A percentile compares a stretch with the other conserved stretches of the same genome.
These are phyloP conservation scores for Bhutanitis thaidina DNA, from an alignment of 2,888 invertebrate genomes.

Conservation along the genomic window DNA sequence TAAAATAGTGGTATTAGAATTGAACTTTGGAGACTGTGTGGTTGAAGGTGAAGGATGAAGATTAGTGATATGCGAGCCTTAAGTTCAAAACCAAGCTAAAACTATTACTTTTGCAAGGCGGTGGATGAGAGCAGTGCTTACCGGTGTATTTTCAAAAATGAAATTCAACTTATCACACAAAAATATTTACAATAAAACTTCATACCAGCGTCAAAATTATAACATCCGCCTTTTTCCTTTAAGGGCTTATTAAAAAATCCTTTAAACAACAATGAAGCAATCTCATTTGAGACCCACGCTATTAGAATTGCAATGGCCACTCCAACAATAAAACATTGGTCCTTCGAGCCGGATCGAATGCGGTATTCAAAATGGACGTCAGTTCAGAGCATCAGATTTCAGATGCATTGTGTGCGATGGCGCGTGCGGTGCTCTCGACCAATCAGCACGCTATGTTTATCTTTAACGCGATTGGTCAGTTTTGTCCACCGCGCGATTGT, in stretches of 20 bases:
- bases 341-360: slow-evolving; percentile 39
- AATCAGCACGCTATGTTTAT: slow-evolving; percentile 29
- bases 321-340: slow-evolving; percentile 26
- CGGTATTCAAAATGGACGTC: slow-evolving; percentile 35
- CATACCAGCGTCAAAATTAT: background rate
- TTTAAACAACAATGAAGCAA: slow-evolving; percentile 8
- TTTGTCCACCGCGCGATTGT: slow-evolving; percentile 30
- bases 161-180: too few species aligned
- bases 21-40: too few species aligned
- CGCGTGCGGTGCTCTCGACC: slow-evolving; percentile 40
- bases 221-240: slow-evolving; percentile 5
- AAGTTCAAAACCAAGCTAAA: too few species aligned
- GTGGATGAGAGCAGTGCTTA: too few species aligned
- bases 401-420: slow-evolving; percentile 51
- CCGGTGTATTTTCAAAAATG: too few species aligned
- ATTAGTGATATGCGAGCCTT: too few species aligned
- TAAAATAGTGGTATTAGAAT: too few species aligned
- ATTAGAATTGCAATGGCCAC: slow-evolving; percentile 25
- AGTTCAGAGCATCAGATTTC: slow-evolving; percentile 42
- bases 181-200: too few species aligned
- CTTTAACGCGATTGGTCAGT: slow-evolving; percentile 36
- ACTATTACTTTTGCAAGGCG: too few species aligned
- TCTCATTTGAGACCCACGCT: slow-evolving; percentile 15
- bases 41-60: too few species aligned
- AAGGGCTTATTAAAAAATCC: background rate